Conservation (phyloP, 2,888 invertebrate species). For the Himalopsyche japonica region DNA sequence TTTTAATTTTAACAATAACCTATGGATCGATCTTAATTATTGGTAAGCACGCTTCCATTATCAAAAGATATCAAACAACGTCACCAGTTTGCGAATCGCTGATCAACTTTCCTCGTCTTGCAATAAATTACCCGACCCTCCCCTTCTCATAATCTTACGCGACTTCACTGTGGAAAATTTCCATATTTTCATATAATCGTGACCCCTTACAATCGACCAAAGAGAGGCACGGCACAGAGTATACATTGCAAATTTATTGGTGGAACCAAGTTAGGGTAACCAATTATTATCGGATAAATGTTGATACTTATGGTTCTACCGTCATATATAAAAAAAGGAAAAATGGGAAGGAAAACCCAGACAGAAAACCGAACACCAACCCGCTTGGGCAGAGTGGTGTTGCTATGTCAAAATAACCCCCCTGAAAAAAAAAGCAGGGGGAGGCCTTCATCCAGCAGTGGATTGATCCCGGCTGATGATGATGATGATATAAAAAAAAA, state of each 20-base stretch:
- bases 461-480: no score
- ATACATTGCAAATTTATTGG: background rate
- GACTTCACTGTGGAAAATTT: background rate
- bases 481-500: no score
- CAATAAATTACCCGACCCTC: background rate
- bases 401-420: no score
- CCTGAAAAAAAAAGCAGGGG: no score
- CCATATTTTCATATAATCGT: background rate
- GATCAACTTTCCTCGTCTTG: background rate
- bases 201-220: background rate
- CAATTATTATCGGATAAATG: no score
- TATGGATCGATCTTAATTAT: background rate
- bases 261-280: background rate
- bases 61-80: background rate
- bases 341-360: no score
- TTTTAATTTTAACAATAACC: no score
- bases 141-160: background rate
- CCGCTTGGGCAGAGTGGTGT: no score
- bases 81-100: background rate
- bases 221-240: background rate
- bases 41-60: background rate
- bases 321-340: no score
- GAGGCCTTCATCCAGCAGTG: no score
- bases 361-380: no score
- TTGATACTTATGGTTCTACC: no score